phyloP scores from a whole-genome alignment of 1,140 invertebrate species.

The Meloidogyne exigua region DNA sequence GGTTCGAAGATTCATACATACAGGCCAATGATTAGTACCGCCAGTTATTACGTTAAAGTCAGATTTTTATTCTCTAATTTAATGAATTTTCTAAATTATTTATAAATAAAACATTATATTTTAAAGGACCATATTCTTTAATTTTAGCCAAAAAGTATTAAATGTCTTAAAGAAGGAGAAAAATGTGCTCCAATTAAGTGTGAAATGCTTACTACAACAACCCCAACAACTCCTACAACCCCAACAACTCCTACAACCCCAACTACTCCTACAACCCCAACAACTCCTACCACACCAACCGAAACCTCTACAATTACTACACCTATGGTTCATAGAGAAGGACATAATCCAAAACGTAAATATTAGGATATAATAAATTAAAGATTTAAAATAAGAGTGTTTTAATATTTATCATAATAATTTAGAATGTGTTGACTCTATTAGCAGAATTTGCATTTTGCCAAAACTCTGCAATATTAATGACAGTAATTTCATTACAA shows the following conservation, averaged over 20 bases:
- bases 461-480: not conserved
- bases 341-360: not conserved
- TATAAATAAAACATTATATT: too few species aligned
- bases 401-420: not conserved
- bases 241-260: not conserved
- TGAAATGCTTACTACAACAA: not conserved
- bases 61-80: not conserved
- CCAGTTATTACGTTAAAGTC: not conserved
- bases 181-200: not conserved
- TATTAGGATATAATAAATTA: not conserved
- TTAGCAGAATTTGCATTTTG: not conserved
- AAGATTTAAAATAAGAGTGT: not conserved
- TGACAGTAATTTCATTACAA: not conserved
- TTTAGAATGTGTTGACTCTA: not conserved
- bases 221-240: not conserved
- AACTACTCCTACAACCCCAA: not conserved
- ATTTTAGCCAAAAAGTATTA: not conserved
- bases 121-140: too few species aligned
- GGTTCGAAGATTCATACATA: not conserved
- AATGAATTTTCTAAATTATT: not conserved
- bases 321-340: too few species aligned
- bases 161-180: not conserved
- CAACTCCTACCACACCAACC: not conserved
- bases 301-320: too few species aligned
- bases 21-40: conserved; percentile 7